A percentile compares a stretch with the other conserved stretches of the same genome.
These are phyloP conservation scores for Drosophila siamana DNA, from an alignment of 2,888 invertebrate genomes.

Conservation along the genomic window DNA sequence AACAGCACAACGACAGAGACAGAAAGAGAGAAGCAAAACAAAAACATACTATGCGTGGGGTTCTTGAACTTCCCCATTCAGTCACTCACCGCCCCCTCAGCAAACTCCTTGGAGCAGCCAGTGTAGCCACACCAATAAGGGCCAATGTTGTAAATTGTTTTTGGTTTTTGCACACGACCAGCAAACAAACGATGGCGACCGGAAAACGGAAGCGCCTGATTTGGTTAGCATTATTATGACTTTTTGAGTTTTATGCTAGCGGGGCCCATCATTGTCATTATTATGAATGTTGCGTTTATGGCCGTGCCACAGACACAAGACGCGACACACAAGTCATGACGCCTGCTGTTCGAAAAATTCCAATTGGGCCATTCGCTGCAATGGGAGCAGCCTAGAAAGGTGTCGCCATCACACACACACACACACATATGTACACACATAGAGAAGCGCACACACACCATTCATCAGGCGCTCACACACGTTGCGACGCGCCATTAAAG, in stretches of 20 bases:
- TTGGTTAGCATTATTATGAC: conserved; percentile 50
- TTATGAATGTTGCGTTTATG: conserved; percentile 59
- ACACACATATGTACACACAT: not conserved
- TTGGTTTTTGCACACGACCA: conserved; percentile 42
- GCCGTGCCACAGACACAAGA: conserved; percentile 11
- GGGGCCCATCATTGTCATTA: conserved; percentile 61
- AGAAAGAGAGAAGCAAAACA: conserved; percentile 15
- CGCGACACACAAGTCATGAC: conserved; percentile 4
- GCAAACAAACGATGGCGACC: conserved; percentile 42
- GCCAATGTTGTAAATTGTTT: conserved; percentile 42
- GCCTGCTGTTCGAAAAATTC: conserved; percentile 22
- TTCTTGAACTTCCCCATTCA: conserved; percentile 50
- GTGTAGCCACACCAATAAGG: conserved; percentile 32
- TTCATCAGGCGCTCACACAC: conserved; percentile 60
- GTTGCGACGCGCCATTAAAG: conserved; percentile 66
- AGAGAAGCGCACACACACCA: conserved; percentile 33
- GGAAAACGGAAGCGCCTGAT: conserved; percentile 78
- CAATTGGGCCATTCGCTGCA: conserved; percentile 39
- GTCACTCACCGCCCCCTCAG: not conserved
- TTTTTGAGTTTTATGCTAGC: conserved; percentile 28
- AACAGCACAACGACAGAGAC: conserved; percentile 9
- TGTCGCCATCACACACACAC: conserved; percentile 32
- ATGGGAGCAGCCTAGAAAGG: conserved; percentile 50
- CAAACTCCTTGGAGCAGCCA: conserved; percentile 10
- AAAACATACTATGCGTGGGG: conserved; percentile 47